Evolutionary conservation across 2,113 vertebrate species (phyloP), one percentile per base, ranked within the genome.

Genomic region (Lepus timidus): DNA sequence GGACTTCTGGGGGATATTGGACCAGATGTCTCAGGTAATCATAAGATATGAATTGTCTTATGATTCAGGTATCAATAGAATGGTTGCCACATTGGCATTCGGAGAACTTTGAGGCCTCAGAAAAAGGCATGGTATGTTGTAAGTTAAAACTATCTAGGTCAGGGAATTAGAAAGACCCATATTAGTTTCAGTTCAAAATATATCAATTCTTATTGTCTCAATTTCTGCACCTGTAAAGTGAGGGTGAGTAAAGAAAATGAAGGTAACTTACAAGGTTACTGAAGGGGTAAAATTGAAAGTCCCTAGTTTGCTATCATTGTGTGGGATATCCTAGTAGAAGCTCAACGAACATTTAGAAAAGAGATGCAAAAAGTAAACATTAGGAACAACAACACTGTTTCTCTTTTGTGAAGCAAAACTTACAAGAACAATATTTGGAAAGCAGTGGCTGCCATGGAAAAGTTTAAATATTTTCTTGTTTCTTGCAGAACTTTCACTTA

Each of bases 351-450:
- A 61, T 64, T 71, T 84, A 84, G 13, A 88, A 25, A 92, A 81
- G 31, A 71, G 8, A 55, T 22, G 9, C 68, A n/a, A 19, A 89
- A 96, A 93, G 9, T 9, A 51, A 76, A 49, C 49, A 22, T 81
- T 4, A 76, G 62, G 29, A 58, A 44, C 61, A 70, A 51, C 13
- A 88, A 8, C 14, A 55, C 2, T 23, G 20, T 62, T 29, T 91
- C 17, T 31, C 58, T 73, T 65, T 20, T 79, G 31, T 62, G 39
- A 90, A 51, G 19, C 76, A 85, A 61, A 62, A 85, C 58, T 88
- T 39, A 11, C 11, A n/a, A 44, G 51, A 91, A 84, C 29, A 87
- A n/a, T 67, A 75, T 96, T 91, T 95, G 74, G 79, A 93, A 93
- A 49, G 44, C 68, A 67, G 52, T 36, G n/a, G 19, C 11, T 49